Evolutionary conservation across 2,888 invertebrate genomes (phyloP).

Genomic region (Cosmorhoe ocellata): DNA sequence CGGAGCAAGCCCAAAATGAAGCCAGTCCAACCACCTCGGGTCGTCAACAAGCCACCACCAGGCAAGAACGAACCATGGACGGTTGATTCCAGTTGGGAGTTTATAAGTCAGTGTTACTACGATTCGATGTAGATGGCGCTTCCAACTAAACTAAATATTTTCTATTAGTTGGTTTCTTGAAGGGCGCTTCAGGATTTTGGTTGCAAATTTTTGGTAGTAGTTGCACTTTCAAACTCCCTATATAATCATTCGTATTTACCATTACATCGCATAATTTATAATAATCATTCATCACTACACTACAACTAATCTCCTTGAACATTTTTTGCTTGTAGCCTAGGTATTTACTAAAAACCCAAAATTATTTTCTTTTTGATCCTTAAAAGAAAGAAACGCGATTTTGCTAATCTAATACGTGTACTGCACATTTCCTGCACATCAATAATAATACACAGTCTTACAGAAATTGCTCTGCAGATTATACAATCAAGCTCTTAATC

Average conservation of each 20-base stretch:
- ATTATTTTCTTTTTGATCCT: no score
- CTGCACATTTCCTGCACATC: no score
- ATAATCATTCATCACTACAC: slow-evolving; percentile 2
- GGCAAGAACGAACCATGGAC: slow-evolving; percentile 88
- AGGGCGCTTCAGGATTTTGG: slow-evolving; percentile 26
- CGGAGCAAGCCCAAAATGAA: slow-evolving; percentile 84
- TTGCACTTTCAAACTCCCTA: slow-evolving; percentile 39
- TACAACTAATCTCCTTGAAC: neutral
- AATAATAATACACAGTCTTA: no score
- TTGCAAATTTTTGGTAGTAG: slow-evolving; percentile 35
- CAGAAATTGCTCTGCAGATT: no score
- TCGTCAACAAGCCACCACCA: slow-evolving; percentile 71
- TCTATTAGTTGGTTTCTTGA: slow-evolving; percentile 1
- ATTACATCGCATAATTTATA: neutral
- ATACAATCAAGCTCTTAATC: no score
- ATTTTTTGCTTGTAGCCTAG: slow-evolving; percentile 1
- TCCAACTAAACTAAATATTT: slow-evolving; percentile 25
- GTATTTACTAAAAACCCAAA: no score
- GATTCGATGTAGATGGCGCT: slow-evolving; percentile 41
- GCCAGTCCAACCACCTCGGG: slow-evolving; percentile 87
- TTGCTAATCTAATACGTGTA: no score
- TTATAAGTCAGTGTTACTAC: slow-evolving; percentile 85
- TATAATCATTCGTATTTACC: slow-evolving; percentile 23
- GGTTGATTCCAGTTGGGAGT: slow-evolving; percentile 95
- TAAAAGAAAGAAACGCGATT: no score